Evolutionary conservation across 2,113 vertebrate species (phyloP).

Genomic region (Neolamprologus falcicula): DNA sequence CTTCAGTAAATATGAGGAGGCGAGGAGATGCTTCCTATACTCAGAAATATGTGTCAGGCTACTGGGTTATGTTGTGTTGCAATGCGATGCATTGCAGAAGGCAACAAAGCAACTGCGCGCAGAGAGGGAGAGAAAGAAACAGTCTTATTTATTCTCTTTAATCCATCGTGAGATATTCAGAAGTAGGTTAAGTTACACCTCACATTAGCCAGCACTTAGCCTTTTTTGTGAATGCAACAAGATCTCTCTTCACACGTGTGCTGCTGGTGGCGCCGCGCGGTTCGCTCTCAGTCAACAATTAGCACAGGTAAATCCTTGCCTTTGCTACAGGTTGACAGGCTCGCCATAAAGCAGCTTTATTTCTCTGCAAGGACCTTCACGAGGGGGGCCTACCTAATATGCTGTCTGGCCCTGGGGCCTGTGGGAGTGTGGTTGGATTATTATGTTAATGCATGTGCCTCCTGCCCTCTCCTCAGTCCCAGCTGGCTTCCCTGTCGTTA

Average conservation of each 20-base stretch:
- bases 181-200: slow-evolving; percentile 51
- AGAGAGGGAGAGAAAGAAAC: slow-evolving; percentile 35
- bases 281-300: slow-evolving; percentile 63
- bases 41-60: slow-evolving; percentile 57
- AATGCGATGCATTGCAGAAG: slow-evolving; percentile 16
- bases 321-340: slow-evolving; percentile 90
- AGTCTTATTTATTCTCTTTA: slow-evolving; percentile 44
- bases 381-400: slow-evolving; percentile 90
- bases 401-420: slow-evolving; percentile 95
- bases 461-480: slow-evolving; percentile 96
- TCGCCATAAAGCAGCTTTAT: slow-evolving; percentile 77
- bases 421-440: slow-evolving; percentile 94
- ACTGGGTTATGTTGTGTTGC: slow-evolving; percentile 47
- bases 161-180: slow-evolving; percentile 36
- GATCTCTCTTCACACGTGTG: neutral
- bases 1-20: slow-evolving; percentile 56
- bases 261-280: neutral
- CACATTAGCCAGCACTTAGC: slow-evolving; percentile 6
- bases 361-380: slow-evolving; percentile 68
- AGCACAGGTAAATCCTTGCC: slow-evolving; percentile 41
- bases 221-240: neutral
- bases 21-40: slow-evolving; percentile 63
- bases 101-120: slow-evolving; percentile 34
- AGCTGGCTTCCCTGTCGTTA: slow-evolving; percentile 97
- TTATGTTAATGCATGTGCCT: slow-evolving; percentile 99